These are phyloP conservation scores for Mandrillus leucophaeus DNA, from an alignment of 2,113 vertebrate genomes.

Conservation along the genomic window DNA sequence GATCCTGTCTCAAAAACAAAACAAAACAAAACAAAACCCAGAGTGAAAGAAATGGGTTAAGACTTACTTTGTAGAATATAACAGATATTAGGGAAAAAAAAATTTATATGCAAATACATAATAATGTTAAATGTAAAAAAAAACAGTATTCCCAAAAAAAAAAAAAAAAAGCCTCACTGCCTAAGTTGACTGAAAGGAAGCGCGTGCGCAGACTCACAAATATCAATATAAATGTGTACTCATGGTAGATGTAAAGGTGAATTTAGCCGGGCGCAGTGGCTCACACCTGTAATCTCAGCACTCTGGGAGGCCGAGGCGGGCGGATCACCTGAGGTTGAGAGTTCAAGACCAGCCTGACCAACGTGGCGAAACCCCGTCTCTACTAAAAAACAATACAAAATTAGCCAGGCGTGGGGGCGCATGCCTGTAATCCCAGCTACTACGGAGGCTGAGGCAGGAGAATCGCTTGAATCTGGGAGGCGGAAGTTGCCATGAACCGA, in stretches of 20 bases:
- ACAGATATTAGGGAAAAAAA: not conserved
- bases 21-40: fast-evolving
- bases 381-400: no score
- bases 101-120: not conserved
- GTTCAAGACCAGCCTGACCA: no score
- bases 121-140: not conserved
- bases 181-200: not conserved
- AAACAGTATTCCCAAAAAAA: not conserved
- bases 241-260: not conserved
- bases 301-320: no score
- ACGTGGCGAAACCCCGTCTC: no score
- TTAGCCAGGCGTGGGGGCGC: no score
- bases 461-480: no score
- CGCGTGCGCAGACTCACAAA: not conserved
- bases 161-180: not conserved
- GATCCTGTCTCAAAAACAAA: not conserved
- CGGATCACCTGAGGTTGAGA: no score
- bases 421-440: no score
- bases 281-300: no score
- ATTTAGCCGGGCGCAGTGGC: not conserved
- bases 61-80: not conserved
- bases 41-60: no score
- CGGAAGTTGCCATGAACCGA: no score
- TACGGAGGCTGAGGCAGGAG: no score
- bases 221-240: not conserved